These are phyloP conservation scores for Mirounga angustirostris DNA, from an alignment of 2,113 vertebrate species.

Conservation along the genomic window DNA sequence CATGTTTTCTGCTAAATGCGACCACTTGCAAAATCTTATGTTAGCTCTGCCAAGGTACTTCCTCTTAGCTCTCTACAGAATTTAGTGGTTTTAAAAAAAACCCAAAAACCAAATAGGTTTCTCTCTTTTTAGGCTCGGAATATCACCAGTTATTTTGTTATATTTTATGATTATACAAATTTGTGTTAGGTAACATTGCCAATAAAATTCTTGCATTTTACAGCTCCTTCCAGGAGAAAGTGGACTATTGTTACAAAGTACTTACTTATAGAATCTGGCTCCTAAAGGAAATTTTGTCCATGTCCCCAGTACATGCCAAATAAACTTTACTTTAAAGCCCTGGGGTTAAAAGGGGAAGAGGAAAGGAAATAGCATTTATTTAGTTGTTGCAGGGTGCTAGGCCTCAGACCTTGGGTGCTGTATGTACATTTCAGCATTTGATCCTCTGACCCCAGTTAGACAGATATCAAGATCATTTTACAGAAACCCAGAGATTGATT, in stretches of 20 bases:
- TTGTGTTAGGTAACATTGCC: neutral
- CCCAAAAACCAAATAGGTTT: neutral
- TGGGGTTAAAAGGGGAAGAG: neutral
- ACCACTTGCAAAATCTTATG: slow-evolving; percentile 1
- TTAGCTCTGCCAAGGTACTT: neutral
- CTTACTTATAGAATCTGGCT: neutral
- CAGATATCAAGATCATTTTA: neutral
- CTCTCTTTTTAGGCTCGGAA: neutral
- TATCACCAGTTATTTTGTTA: neutral
- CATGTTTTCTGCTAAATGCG: slow-evolving; percentile 17
- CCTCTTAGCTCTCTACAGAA: slow-evolving; percentile 24
- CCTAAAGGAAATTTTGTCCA: neutral
- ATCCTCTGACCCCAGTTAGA: neutral
- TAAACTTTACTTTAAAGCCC: neutral
- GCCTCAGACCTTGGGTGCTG: too few species aligned
- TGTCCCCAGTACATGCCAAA: neutral
- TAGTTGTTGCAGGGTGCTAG: neutral
- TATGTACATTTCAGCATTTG: neutral
- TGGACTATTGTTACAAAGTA: neutral
- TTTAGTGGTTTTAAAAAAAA: neutral
- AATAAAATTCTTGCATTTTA: neutral
- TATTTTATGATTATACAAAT: neutral
- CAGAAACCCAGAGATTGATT: neutral
- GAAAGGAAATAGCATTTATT: neutral
- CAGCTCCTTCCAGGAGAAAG: neutral